Evolutionary conservation across 2,888 invertebrate species (phyloP), one percentile per base, ranked within the genome.

Genomic region (Limnephilus auricula): DNA sequence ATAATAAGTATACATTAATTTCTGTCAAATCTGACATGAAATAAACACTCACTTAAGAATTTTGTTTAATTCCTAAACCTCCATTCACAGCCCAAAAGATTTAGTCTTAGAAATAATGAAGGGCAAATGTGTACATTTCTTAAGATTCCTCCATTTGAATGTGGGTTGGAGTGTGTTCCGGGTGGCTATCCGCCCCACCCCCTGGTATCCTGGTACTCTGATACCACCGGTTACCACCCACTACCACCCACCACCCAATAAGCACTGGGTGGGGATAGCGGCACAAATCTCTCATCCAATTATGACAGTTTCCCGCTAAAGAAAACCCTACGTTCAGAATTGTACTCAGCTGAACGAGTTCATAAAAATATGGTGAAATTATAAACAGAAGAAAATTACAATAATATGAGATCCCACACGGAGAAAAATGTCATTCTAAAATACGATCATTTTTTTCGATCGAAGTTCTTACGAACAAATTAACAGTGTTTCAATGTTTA

Each of bases 241-340:
- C n/a, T 9, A n/a, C n/a, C 65, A 25, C 25, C 65, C 65, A 2
- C 65, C 25, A n/a, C n/a, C 65, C 82, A 32, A 34, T 34, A 34
- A 34, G 34, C 31, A n/a, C 65, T n/a, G 34, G 34, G 82, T 34
- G 45, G 50, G 65, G 50, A 32, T 15, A 12, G 65, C 30, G 10
- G 65, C 18, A n/a, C 32, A 78, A 78, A 88, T 88, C 78, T 88
- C 87, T 88, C 87, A 88, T 88, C 87, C 87, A 88, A 88, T 88
- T 88, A 88, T 88, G 87, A 88, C 87, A n/a, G 34, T 34, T 34
- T 78, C 37, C 34, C 18, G 34, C 31, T 32, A 15, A 40, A 30
- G 40, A 32, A 65, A 65, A 65, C 65, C 65, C 65, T 65, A 65
- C 25, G n/a, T 9, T 65, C 65, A 65, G 9, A n/a, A 65, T 65